Percentiles rank a stretch among this genome's conserved stretches.
phyloP scores from a whole-genome alignment of 2,113 vertebrate species.

The Forbesichthys agassizii region DNA sequence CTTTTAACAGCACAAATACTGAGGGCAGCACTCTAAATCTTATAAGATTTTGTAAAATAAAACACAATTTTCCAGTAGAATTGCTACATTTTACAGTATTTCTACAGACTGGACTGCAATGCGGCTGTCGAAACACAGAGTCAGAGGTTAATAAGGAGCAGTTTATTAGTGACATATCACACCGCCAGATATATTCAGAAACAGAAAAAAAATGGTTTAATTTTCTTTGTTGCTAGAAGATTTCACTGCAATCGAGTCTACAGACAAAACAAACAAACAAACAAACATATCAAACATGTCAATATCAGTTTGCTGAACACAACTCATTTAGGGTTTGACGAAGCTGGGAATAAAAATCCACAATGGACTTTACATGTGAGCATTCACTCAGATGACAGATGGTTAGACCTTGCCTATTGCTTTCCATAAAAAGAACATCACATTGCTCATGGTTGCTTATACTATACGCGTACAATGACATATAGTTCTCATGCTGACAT shows the following conservation, averaged over 20 bases:
- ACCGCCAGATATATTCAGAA: not conserved
- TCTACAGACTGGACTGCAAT: not conserved
- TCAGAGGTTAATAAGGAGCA: not conserved
- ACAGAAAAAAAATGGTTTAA: not conserved
- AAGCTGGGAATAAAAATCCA: no score
- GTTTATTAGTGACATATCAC: not conserved
- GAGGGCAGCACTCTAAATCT: not conserved
- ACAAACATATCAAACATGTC: no score
- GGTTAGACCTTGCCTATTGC: not conserved
- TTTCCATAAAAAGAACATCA: no score
- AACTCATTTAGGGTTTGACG: no score
- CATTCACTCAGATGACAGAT: not conserved
- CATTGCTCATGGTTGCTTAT: no score
- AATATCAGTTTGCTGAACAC: no score
- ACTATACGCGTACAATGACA: no score
- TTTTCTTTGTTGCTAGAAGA: not conserved
- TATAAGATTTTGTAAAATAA: not conserved
- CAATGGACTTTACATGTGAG: not conserved
- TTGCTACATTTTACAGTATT: not conserved
- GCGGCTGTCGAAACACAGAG: not conserved
- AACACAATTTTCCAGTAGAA: not conserved
- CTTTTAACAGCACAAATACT: not conserved
- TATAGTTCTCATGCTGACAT: no score
- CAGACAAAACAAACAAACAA: no score
- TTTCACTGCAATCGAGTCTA: not conserved